Percentiles rank a stretch among this genome's conserved stretches.
Conservation (phyloP, 2,113 vertebrate genomes). For the Mesocricetus auratus region DNA sequence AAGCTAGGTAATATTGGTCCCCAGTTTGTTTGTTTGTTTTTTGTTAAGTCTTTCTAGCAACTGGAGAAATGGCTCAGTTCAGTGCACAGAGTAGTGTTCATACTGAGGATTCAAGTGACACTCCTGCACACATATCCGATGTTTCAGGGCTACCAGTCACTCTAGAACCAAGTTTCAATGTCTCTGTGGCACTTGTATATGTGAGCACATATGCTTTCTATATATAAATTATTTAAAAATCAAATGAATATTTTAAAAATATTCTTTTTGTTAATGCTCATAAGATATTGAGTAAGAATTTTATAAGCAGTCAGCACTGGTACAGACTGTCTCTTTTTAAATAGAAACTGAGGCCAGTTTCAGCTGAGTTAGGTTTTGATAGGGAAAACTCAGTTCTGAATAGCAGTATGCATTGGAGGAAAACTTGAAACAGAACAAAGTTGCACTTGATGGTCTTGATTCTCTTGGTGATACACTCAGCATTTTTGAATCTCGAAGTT, state of each 20-base stretch:
- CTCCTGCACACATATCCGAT: neutral
- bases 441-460: constrained; percentile 59
- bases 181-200: neutral
- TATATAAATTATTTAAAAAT: neutral
- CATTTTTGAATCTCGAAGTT: constrained; percentile 22
- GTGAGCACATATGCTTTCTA: neutral
- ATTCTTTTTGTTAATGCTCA: constrained; percentile 46
- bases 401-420: constrained; percentile 36
- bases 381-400: constrained; percentile 8
- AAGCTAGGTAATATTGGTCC: neutral
- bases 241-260: neutral
- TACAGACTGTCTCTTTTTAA: constrained; percentile 55
- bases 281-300: constrained; percentile 36
- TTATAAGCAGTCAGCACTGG: neutral
- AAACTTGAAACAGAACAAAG: constrained; percentile 61
- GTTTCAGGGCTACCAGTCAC: too few relatives aligned
- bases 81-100: neutral
- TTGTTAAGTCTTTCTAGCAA: neutral
- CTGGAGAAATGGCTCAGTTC: neutral
- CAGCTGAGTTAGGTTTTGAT: neutral
- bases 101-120: neutral
- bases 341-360: constrained; percentile 63
- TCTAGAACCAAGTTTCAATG: neutral
- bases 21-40: neutral
- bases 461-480: constrained; percentile 63